Evolutionary conservation across 2,888 invertebrate species (phyloP).

Genomic region (Drosophila lacicola): DNA sequence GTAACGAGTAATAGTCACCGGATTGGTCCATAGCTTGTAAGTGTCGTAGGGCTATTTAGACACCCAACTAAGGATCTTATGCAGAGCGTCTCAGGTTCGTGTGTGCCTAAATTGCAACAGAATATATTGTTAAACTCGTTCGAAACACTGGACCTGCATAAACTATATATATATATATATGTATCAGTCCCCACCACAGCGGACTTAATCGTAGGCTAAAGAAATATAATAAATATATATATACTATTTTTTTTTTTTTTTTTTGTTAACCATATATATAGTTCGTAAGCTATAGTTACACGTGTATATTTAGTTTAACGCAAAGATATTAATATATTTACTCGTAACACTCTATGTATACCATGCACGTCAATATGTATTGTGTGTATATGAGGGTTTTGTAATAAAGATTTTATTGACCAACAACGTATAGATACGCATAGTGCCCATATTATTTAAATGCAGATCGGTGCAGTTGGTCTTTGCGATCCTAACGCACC

Average conservation of each 20-base stretch:
- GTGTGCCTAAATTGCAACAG: conserved; percentile 19
- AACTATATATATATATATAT: conserved; percentile 9
- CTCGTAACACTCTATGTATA: conserved; percentile 9
- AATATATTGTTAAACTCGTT: conserved; percentile 9
- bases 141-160: conserved; percentile 19
- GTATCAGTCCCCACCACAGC: conserved; percentile 16
- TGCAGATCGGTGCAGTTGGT: too few relatives aligned
- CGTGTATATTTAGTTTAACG: conserved; percentile 30
- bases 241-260: conserved; percentile 29
- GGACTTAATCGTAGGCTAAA: conserved; percentile 22
- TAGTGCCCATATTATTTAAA: too few relatives aligned
- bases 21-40: conserved; percentile 66
- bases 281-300: conserved; percentile 43
- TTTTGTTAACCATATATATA: conserved; percentile 32
- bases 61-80: background rate
- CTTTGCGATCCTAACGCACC: too few relatives aligned
- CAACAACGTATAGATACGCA: background rate
- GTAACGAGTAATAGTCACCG: conserved; percentile 48
- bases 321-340: conserved; percentile 32
- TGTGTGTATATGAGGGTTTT: conserved; percentile 27
- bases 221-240: background rate
- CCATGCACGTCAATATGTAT: conserved; percentile 6
- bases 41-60: conserved; percentile 31
- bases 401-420: conserved; percentile 56
- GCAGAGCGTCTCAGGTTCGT: conserved; percentile 22